phyloP scores from a whole-genome alignment of 2,888 invertebrate genomes.

The Hetaerina titia region DNA sequence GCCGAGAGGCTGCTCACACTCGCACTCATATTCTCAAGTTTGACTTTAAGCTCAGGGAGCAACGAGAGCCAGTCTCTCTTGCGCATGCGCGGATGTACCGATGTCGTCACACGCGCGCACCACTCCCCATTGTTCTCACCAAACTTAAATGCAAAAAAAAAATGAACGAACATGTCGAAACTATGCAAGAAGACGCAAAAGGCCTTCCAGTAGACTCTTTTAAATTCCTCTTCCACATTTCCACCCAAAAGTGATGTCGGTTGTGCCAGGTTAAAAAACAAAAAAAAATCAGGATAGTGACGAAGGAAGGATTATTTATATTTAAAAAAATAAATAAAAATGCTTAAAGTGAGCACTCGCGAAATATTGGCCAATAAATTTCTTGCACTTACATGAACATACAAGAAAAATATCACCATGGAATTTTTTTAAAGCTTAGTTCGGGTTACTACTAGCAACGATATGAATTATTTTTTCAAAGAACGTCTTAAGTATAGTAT shows the following conservation, averaged over 20 bases:
- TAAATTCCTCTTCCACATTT: slow-evolving; percentile 1
- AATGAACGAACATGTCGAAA: neutral
- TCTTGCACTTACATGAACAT: slow-evolving; percentile 14
- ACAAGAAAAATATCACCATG: slow-evolving; percentile 40
- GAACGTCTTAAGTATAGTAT: slow-evolving; percentile 43
- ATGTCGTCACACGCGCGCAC: neutral
- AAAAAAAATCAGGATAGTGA: neutral
- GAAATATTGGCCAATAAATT: neutral
- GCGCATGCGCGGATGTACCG: neutral
- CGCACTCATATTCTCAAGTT: neutral
- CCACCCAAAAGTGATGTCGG: slow-evolving; percentile 25
- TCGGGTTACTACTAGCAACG: slow-evolving; percentile 56
- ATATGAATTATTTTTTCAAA: slow-evolving; percentile 10
- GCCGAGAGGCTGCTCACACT: neutral
- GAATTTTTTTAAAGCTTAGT: slow-evolving; percentile 55
- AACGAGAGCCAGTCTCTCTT: neutral
- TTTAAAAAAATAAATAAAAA: neutral
- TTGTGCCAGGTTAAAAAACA: neutral
- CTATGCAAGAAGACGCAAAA: neutral
- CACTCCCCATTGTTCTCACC: slow-evolving; percentile 2
- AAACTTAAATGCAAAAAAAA: neutral
- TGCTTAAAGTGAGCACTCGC: slow-evolving; percentile 36
- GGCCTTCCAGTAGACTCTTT: neutral
- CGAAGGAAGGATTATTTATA: neutral
- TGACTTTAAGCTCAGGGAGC: neutral